Evolutionary conservation across 2,113 vertebrate genomes (phyloP).

Genomic region (Elephas maximus): DNA sequence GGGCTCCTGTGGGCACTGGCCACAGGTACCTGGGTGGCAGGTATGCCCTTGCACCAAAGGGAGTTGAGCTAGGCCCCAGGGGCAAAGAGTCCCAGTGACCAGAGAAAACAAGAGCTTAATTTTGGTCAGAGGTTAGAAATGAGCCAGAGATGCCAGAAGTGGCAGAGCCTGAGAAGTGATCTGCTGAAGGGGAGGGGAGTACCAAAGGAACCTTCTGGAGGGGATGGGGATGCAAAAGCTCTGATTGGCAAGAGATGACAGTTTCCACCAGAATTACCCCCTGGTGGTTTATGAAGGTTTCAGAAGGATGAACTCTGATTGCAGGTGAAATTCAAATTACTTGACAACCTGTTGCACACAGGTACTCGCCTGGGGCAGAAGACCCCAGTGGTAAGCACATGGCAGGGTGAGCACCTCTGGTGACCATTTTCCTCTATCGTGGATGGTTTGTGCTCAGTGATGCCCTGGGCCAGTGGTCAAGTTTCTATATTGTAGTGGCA

Average conservation of each 20-base stretch:
- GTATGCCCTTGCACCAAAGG: background rate
- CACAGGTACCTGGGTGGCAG: background rate
- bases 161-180: background rate
- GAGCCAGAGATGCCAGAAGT: background rate
- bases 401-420: rapidly evolving
- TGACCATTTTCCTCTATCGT: background rate
- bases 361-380: background rate
- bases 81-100: background rate
- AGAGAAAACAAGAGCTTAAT: background rate
- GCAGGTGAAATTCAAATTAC: background rate
- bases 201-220: background rate
- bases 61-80: background rate
- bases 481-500: background rate
- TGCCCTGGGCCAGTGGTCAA: rapidly evolving
- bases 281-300: background rate
- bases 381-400: background rate
- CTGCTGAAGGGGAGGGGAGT: background rate
- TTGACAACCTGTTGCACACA: background rate
- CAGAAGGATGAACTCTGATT: background rate
- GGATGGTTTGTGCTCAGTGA: background rate
- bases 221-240: background rate
- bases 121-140: background rate
- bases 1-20: background rate
- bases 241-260: background rate
- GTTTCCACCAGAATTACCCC: background rate